phyloP scores from a whole-genome alignment of 1,140 invertebrate species.

The Trichonephila clavipes region DNA sequence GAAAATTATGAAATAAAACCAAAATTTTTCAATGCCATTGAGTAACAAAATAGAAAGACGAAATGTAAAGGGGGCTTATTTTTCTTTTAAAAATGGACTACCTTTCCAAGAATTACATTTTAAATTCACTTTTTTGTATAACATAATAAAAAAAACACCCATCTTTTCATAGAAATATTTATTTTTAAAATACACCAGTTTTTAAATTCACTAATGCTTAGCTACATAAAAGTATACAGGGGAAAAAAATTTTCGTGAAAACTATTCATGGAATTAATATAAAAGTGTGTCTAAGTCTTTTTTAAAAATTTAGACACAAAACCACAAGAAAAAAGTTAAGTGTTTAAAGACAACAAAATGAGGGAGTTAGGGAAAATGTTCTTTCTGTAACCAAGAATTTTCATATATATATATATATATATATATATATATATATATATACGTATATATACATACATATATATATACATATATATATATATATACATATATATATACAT shows the following conservation, averaged over 20 bases:
- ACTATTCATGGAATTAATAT: no score
- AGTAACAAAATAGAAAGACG: neutral
- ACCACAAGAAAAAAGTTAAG: neutral
- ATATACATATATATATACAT: no score
- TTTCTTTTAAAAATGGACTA: neutral
- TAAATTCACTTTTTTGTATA: neutral
- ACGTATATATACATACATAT: no score
- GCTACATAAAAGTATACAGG: no score
- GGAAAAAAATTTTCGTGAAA: no score
- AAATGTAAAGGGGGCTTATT: neutral
- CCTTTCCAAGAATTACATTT: neutral
- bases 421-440: neutral
- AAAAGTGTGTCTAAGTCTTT: no score
- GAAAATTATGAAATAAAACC: neutral
- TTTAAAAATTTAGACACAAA: neutral
- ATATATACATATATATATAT: no score
- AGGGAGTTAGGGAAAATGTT: neutral
- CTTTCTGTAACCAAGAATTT: neutral
- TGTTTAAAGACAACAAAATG: neutral
- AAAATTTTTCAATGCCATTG: neutral
- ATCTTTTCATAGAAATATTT: neutral
- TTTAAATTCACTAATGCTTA: neutral
- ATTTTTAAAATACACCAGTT: neutral
- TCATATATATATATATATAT: neutral
- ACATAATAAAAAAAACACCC: neutral